Evolutionary conservation across 2,113 vertebrate species (phyloP), one percentile per base, ranked within the genome.

Genomic region (Saccopteryx leptura): DNA sequence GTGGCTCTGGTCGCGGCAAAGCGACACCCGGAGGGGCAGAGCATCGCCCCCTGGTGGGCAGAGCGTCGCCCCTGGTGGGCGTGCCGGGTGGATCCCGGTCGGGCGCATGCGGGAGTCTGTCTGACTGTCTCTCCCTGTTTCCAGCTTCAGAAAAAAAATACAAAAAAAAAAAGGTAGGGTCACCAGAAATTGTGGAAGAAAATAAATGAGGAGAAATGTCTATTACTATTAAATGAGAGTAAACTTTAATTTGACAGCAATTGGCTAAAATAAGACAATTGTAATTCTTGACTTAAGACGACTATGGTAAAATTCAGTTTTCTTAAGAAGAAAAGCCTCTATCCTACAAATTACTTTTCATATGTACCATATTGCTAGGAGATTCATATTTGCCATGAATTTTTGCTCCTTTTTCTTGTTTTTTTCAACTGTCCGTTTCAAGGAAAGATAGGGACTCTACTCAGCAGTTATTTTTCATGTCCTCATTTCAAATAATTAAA

Each of bases 401-500:
- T 93, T 94, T 93, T 54, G 88, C 1, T 66, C 13, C 17, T 28
- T 81, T 54, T 52, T 69, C 18, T 46, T 76, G 50, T 5, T 84
- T 23, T 48, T 90, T 85, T 94, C 9, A 23, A 11, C 12, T 95
- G 2, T 69, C 10, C 23, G 33, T 31, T 92, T n/a, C 46, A 24
- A 69, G 12, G 28, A 75, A 54, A 71, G 11, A 61, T 15, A 86
- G 15, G 15, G 33, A 56, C 17, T 71, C 24, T 65, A 39, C 11
- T 86, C 18, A 28, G n/a, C 12, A 83, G 24, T 82, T 50, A 74
- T 75, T 76, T 89, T 94, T 80, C 26, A 74, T 11, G 56, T 4
- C 94, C 21, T 72, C 17, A 39, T 83, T 91, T 96, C 58, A 82
- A 58, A 89, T 78, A 84, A 90, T 92, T 93, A 90, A 69, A 46